Conservation (phyloP, 1,140 invertebrate genomes). For the Probaryconus sp. region DNA sequence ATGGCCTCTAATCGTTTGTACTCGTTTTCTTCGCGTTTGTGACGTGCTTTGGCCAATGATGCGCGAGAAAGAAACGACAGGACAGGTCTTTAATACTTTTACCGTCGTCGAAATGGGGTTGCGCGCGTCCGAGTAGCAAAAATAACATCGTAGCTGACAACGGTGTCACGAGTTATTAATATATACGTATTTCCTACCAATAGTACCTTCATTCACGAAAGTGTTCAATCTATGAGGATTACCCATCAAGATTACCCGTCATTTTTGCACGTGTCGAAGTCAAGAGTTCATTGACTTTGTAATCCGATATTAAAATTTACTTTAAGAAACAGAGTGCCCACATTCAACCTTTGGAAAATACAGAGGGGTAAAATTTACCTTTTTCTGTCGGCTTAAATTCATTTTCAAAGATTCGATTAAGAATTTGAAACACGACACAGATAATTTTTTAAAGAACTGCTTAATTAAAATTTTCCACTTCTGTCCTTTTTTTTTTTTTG, state of each 20-base stretch:
- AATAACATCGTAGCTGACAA: constrained; percentile 71
- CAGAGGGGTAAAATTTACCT: too few species aligned
- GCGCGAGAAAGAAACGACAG: constrained; percentile 42
- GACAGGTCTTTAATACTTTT: constrained; percentile 64
- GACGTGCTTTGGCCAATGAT: constrained; percentile 29
- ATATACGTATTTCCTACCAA: constrained; percentile 65
- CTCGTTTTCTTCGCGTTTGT: constrained; percentile 25
- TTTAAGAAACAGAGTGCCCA: background rate
- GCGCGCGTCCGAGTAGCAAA: constrained; percentile 62
- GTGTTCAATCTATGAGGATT: constrained; percentile 28
- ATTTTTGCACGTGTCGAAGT: constrained; percentile 7
- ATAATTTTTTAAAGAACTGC: too few species aligned
- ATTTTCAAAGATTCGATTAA: too few species aligned
- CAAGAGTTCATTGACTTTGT: background rate
- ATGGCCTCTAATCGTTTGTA: constrained; percentile 20
- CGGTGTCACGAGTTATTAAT: constrained; percentile 77
- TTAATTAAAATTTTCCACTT: too few species aligned
- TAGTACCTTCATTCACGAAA: constrained; percentile 69
- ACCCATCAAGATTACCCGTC: background rate
- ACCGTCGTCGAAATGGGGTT: constrained; percentile 64
- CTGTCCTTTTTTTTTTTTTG: too few species aligned
- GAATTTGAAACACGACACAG: too few species aligned
- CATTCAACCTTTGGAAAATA: too few species aligned
- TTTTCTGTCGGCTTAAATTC: too few species aligned
- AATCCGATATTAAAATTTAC: constrained; percentile 20